Conservation (phyloP, 2,888 invertebrate genomes). For the Pardosa pseudoannulata region DNA sequence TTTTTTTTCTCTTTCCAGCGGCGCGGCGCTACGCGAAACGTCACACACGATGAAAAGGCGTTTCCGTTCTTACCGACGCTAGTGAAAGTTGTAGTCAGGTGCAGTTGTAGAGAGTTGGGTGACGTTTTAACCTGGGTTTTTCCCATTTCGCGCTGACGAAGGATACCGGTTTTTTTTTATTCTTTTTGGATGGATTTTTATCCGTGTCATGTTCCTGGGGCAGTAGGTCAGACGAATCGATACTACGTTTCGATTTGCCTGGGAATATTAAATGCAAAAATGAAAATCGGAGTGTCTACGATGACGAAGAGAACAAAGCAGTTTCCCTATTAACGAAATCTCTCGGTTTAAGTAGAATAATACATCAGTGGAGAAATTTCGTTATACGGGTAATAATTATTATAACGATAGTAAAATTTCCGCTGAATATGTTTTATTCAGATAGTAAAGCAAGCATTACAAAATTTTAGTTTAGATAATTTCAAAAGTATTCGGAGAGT, state of each 20-base stretch:
- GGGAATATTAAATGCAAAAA: no score
- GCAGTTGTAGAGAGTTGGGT: background rate
- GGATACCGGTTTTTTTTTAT: background rate
- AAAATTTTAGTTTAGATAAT: no score
- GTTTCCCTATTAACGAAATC: no score
- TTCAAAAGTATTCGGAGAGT: no score
- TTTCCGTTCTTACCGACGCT: slow-evolving; percentile 37
- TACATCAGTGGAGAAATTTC: no score
- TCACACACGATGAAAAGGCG: slow-evolving; percentile 39
- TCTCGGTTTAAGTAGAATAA: no score
- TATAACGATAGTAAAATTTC: no score
- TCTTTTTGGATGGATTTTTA: background rate
- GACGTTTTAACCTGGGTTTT: background rate
- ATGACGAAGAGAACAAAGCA: no score
- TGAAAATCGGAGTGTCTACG: no score
- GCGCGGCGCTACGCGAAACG: slow-evolving; percentile 29
- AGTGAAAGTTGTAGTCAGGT: slow-evolving; percentile 18
- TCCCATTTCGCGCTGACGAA: background rate
- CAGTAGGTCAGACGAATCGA: background rate
- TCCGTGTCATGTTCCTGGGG: background rate
- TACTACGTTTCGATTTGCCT: background rate
- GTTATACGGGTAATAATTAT: no score
- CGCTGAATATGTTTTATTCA: no score
- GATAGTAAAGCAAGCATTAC: no score
- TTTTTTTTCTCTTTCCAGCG: background rate